Evolutionary conservation across 1,140 invertebrate species (phyloP), one percentile per base, ranked within the genome.

Genomic region (Diorhabda sublineata): DNA sequence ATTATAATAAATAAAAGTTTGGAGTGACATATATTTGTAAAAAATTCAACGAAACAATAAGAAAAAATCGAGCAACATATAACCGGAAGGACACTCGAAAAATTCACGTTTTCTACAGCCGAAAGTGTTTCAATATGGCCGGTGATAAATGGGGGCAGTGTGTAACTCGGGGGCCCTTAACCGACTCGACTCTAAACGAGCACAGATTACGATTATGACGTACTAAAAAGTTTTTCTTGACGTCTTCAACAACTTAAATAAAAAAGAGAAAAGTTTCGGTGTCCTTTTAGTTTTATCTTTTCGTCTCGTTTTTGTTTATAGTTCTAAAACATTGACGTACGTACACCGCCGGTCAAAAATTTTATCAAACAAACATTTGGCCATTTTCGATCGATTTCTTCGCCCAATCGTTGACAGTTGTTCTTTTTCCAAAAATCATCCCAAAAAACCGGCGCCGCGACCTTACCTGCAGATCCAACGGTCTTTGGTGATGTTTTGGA

Each of bases 161-260:
- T 44, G 52, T n/a, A 9, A 11, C 47, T 42, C 47, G 43, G 7
- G 41, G 26, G 41, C 64, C 41, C 64, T 65, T 45, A 65, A 43
- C 64, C 64, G 64, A 58, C 2, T 44, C 42, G 61, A 65, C 64
- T 65, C 58, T 42, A 65, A 65, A 58, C 56, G 64, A 58, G 64
- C 64, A 58, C 42, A 58, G 64, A 65, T 65, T 65, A 65, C 47
- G 64, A 65, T 65, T 65, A 65, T 65, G 64, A 65, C 64, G 64
- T 65, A 65, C 64, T 65, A 65, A 65, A 65, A 65, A 65, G 47
- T 62, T 65, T 65, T 65, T 65, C 64, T 65, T 52, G 47, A 52
- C 47, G 47, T 57, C 56, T 65, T 58, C 56, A 43, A 58, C 56
- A 65, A 65, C 64, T 42, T 47, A 65, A 65, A 65, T 65, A 65